These are phyloP conservation scores for Agrilus biguttatus DNA, from an alignment of 2,888 invertebrate genomes.

Conservation along the genomic window DNA sequence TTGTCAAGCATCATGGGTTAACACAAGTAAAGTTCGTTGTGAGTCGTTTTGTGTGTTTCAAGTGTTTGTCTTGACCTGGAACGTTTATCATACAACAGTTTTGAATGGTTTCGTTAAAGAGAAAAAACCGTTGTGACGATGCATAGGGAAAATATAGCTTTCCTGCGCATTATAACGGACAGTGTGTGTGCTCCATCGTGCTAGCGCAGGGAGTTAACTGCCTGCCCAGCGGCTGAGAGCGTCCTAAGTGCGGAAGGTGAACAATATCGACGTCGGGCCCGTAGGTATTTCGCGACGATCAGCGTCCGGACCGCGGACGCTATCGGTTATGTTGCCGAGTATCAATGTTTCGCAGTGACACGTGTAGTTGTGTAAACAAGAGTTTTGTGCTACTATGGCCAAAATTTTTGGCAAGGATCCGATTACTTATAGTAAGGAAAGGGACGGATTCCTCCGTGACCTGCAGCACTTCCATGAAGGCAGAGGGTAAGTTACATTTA, in stretches of 20 bases:
- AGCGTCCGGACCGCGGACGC: slow-evolving; percentile 23
- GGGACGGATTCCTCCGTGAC: slow-evolving; percentile 68
- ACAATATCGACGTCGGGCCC: slow-evolving; percentile 27
- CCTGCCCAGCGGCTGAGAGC: slow-evolving; percentile 26
- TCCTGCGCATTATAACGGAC: slow-evolving; percentile 34
- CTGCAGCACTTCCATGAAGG: slow-evolving; percentile 82
- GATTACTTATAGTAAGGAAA: slow-evolving; percentile 62
- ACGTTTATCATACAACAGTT: slow-evolving; percentile 10
- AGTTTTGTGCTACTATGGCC: slow-evolving; percentile 37
- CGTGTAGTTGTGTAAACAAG: slow-evolving; percentile 26
- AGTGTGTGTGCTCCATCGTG: slow-evolving; percentile 33
- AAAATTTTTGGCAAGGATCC: slow-evolving; percentile 52
- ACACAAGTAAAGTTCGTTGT: slow-evolving; percentile 22
- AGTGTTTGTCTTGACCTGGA: slow-evolving; percentile 7
- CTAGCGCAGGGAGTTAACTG: slow-evolving; percentile 35
- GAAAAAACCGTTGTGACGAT: slow-evolving; percentile 10
- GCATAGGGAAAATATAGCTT: slow-evolving; percentile 9
- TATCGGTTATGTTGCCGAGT: slow-evolving; percentile 28
- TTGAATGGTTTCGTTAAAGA: slow-evolving; percentile 6
- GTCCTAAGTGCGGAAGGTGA: slow-evolving; percentile 33
- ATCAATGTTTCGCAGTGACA: slow-evolving; percentile 26
- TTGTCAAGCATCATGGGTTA: slow-evolving; percentile 35
- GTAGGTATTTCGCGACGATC: slow-evolving; percentile 15
- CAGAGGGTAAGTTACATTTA: slow-evolving; percentile 60
- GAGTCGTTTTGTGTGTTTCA: slow-evolving; percentile 14